Conservation (phyloP, 2,888 invertebrate genomes). For the Nymphalis polychloros region DNA sequence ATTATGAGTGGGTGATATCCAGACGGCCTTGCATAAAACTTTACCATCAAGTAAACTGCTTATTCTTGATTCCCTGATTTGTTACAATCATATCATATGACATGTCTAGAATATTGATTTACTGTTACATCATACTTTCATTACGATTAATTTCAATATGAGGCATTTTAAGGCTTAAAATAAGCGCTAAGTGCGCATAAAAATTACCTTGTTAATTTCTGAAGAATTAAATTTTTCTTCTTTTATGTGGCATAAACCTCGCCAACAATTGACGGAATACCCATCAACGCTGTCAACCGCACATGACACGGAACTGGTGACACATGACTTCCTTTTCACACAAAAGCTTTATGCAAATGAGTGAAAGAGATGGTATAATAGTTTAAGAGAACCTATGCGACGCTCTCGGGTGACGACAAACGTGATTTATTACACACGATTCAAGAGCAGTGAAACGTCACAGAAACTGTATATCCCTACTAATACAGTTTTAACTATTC, state of each 20-base stretch:
- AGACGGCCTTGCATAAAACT: too few relatives aligned
- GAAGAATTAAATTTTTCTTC: constrained; percentile 11
- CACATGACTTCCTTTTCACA: constrained; percentile 26
- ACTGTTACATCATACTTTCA: too few relatives aligned
- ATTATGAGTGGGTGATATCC: too few relatives aligned
- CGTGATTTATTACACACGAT: constrained; percentile 39
- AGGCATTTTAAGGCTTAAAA: background rate
- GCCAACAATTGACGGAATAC: constrained; percentile 28
- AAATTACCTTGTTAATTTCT: background rate
- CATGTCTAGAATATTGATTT: too few relatives aligned
- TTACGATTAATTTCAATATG: background rate
- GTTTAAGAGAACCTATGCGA: constrained; percentile 35
- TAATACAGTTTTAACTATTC: constrained; percentile 7
- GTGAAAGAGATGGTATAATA: constrained; percentile 26
- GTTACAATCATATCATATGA: too few relatives aligned
- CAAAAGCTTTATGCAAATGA: constrained; percentile 22
- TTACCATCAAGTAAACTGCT: too few relatives aligned
- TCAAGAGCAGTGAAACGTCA: constrained; percentile 32
- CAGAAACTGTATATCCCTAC: constrained; percentile 18
- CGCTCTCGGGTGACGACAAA: constrained; percentile 30
- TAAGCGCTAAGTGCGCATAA: background rate
- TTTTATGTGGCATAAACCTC: constrained; percentile 9
- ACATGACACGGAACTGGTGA: constrained; percentile 27
- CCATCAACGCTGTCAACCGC: constrained; percentile 33
- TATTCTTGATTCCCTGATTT: too few relatives aligned